A percentile compares a stretch with the other conserved stretches of the same genome.
Conservation (phyloP, 2,888 invertebrate species). For the Plagodis dolabraria region DNA sequence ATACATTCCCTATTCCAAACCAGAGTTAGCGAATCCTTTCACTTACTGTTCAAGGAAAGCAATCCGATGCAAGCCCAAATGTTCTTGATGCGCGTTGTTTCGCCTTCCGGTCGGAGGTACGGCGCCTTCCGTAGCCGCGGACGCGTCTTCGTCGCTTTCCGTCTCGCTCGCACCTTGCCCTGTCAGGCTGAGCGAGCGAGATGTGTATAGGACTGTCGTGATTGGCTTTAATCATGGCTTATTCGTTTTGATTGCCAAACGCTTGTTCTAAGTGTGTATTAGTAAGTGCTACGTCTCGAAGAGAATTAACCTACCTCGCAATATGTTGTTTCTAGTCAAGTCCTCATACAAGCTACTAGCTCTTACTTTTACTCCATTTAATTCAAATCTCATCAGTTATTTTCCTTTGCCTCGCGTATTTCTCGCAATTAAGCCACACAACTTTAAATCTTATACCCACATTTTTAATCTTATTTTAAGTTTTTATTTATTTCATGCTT, state of each 20-base stretch:
- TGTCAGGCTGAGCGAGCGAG: constrained; percentile 74
- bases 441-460: too few relatives aligned
- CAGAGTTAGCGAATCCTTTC: not conserved
- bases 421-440: too few relatives aligned
- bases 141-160: constrained; percentile 89
- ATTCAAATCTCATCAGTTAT: too few relatives aligned
- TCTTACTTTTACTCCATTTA: too few relatives aligned
- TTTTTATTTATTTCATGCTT: too few relatives aligned
- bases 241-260: constrained; percentile 1
- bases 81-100: constrained; percentile 74
- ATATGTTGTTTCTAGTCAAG: too few relatives aligned
- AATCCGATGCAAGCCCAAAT: constrained; percentile 74
- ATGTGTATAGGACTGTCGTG: constrained; percentile 34
- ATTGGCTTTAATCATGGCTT: constrained; percentile 10
- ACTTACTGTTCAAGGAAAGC: constrained; percentile 76
- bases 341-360: too few relatives aligned
- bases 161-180: constrained; percentile 87
- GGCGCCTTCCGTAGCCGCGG: constrained; percentile 70
- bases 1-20: not conserved
- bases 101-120: constrained; percentile 58
- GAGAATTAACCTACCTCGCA: too few relatives aligned
- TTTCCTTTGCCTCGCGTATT: too few relatives aligned
- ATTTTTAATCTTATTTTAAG: too few relatives aligned
- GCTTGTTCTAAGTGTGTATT: too few relatives aligned
- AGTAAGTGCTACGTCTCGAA: too few relatives aligned